Evolutionary conservation across 2,113 vertebrate species (phyloP).

Genomic region (Rissa tridactyla): DNA sequence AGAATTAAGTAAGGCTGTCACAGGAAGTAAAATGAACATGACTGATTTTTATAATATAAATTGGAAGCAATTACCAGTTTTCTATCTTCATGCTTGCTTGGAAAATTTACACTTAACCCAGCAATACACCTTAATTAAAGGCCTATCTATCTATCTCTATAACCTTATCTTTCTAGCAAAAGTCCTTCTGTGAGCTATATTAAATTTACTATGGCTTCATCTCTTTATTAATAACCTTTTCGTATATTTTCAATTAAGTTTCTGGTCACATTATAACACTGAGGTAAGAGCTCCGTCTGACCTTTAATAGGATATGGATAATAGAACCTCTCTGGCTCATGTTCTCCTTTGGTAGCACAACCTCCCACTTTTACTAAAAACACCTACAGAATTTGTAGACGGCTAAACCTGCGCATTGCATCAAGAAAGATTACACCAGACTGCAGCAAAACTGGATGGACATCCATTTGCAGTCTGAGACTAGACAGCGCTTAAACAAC

Average conservation of each 20-base stretch:
- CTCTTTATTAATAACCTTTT: constrained; percentile 46
- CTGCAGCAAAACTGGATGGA: not conserved
- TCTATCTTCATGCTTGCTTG: constrained; percentile 36
- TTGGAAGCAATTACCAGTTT: constrained; percentile 64
- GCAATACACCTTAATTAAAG: constrained; percentile 65
- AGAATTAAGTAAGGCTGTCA: constrained; percentile 55
- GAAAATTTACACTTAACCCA: constrained; percentile 62
- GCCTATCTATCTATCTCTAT: constrained; percentile 17
- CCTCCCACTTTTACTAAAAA: not conserved
- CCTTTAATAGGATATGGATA: constrained; percentile 50
- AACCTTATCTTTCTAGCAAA: constrained; percentile 45
- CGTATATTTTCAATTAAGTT: constrained; percentile 58
- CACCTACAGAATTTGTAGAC: not conserved
- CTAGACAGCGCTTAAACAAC: not conserved
- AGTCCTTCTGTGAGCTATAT: constrained; percentile 12
- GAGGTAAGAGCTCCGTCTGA: constrained; percentile 51
- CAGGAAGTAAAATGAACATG: constrained; percentile 43
- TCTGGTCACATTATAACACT: constrained; percentile 51
- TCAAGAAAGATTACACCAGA: not conserved
- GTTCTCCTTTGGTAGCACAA: constrained; percentile 41
- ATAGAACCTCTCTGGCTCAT: constrained; percentile 35
- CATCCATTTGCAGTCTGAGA: not conserved
- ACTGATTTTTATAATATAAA: constrained; percentile 61
- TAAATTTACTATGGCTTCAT: constrained; percentile 16
- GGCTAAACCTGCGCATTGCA: not conserved